Conservation (phyloP, 2,113 vertebrate genomes). For the Formicarius rufipectus region DNA sequence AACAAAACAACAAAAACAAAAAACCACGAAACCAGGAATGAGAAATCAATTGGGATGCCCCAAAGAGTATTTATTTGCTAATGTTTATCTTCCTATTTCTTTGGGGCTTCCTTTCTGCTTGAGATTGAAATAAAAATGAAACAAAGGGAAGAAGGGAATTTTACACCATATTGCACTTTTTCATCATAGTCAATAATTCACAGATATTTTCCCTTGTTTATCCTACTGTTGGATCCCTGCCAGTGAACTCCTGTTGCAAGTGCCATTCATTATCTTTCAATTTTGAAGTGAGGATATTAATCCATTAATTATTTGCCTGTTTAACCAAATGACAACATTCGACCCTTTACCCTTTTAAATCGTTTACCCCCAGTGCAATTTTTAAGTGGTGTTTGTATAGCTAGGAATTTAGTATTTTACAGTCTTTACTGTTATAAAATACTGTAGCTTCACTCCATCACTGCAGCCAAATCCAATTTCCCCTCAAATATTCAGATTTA, state of each 20-base stretch:
- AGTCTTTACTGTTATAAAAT: not conserved
- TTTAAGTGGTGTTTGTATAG: not conserved
- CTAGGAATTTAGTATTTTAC: not conserved
- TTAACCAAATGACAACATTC: not conserved
- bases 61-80: not conserved
- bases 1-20: too few species aligned
- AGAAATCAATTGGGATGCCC: not conserved
- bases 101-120: not conserved
- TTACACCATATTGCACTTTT: not conserved
- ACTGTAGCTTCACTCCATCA: not conserved
- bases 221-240: not conserved
- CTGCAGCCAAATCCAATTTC: not conserved
- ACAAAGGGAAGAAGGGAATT: not conserved
- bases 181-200: not conserved
- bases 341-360: not conserved
- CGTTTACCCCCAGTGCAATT: not conserved
- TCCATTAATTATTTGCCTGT: not conserved
- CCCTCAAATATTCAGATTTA: not conserved
- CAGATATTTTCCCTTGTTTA: not conserved
- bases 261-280: not conserved
- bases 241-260: not conserved
- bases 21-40: not conserved
- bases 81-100: not conserved
- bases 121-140: not conserved
- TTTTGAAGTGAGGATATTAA: not conserved